phyloP scores from a whole-genome alignment of 1,140 invertebrate species.

The Cataglyphis hispanica region DNA sequence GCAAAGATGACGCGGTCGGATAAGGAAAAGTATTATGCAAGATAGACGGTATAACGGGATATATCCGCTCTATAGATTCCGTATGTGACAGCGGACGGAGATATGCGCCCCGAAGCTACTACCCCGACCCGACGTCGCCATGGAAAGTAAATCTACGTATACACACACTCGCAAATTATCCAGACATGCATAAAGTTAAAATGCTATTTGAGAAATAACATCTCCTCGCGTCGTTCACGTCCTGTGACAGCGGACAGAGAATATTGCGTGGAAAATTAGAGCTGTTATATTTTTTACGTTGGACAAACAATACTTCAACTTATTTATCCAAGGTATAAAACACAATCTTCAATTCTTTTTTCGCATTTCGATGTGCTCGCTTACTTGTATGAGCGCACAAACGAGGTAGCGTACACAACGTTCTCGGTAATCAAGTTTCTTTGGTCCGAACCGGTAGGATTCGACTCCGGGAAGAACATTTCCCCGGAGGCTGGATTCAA shows the following conservation, averaged over 20 bases:
- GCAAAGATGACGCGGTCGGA: conserved; percentile 55
- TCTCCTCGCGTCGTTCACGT: not conserved
- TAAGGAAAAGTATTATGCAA: conserved; percentile 64
- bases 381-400: not conserved
- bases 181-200: conserved; percentile 20
- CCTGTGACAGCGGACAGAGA: not conserved
- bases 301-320: not conserved
- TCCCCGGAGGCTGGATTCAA: conserved; percentile 81
- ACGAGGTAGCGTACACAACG: conserved; percentile 43
- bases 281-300: not conserved
- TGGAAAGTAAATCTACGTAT: not conserved
- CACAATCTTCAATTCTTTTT: conserved; percentile 25
- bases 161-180: not conserved
- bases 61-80: conserved; percentile 57
- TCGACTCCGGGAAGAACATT: conserved; percentile 75
- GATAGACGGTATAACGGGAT: conserved; percentile 59
- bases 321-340: conserved; percentile 14
- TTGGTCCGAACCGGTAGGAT: conserved; percentile 56
- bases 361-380: not conserved
- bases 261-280: not conserved
- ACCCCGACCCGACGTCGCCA: conserved; percentile 17
- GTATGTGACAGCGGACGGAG: conserved; percentile 50
- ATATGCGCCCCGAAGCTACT: not conserved
- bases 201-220: not conserved
- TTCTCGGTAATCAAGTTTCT: conserved; percentile 78